phyloP scores from a whole-genome alignment of 2,113 vertebrate genomes.

The Leucoraja erinaceus region DNA sequence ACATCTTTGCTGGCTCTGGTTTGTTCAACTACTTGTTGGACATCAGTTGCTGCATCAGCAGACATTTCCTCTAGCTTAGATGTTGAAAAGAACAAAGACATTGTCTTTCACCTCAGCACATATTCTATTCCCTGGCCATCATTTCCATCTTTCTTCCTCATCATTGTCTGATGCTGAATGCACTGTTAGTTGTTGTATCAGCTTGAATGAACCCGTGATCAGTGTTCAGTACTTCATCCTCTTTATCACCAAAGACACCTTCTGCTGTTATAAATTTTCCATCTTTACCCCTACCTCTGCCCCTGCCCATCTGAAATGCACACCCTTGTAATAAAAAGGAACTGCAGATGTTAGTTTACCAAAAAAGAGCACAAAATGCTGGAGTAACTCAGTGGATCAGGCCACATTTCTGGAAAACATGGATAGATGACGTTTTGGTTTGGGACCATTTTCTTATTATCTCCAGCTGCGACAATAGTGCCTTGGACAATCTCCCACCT shows the following conservation, averaged over 20 bases:
- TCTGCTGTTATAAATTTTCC: not conserved
- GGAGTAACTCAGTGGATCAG: too few species aligned
- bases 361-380: too few species aligned
- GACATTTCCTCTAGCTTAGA: not conserved
- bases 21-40: not conserved
- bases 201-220: not conserved
- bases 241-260: not conserved
- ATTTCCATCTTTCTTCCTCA: too few species aligned
- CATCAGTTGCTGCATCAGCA: not conserved
- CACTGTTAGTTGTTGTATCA: not conserved
- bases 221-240: not conserved
- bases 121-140: not conserved
- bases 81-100: not conserved
- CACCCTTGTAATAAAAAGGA: not conserved
- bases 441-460: not conserved
- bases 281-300: not conserved
- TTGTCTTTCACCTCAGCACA: not conserved
- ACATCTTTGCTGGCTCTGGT: not conserved
- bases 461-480: not conserved
- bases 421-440: not conserved
- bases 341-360: too few species aligned
- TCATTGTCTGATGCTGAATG: not conserved
- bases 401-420: too few species aligned
- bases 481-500: not conserved
- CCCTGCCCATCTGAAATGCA: not conserved